These are phyloP conservation scores for Rhinopomastus cyanomelas DNA, from an alignment of 2,113 vertebrate species.

Conservation along the genomic window DNA sequence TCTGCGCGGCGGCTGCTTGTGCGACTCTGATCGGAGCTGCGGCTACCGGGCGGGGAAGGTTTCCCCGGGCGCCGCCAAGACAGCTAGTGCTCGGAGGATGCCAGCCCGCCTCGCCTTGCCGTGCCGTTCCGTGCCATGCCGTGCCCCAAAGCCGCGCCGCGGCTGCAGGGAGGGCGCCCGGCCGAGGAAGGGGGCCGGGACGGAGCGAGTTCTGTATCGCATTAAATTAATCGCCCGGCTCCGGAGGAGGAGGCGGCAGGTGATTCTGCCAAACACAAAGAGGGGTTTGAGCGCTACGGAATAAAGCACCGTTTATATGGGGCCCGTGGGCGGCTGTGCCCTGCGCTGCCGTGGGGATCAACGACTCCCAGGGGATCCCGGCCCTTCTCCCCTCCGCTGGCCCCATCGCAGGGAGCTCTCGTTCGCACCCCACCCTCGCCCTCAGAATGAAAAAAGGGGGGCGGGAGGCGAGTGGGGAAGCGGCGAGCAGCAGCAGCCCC, in stretches of 20 bases:
- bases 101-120: background rate
- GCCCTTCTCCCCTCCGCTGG: background rate
- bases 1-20: conserved; percentile 25
- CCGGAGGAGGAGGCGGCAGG: conserved; percentile 58
- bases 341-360: background rate
- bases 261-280: conserved; percentile 61
- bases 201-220: background rate
- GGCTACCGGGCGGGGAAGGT: conserved; percentile 32
- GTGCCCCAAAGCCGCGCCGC: conserved; percentile 2
- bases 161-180: background rate
- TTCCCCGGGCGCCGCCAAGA: conserved; percentile 28
- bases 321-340: background rate
- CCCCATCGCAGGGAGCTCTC: background rate
- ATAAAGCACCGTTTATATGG: conserved; percentile 49
- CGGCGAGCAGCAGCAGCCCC: background rate
- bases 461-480: background rate
- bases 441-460: background rate
- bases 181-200: conserved; percentile 25
- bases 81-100: conserved; percentile 21
- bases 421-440: background rate
- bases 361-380: background rate
- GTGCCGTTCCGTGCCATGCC: background rate
- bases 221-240: conserved; percentile 48
- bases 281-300: conserved; percentile 22
- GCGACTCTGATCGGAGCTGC: background rate